These are phyloP conservation scores for Zaprionus ghesquierei DNA, from an alignment of 1,140 invertebrate genomes.

Conservation along the genomic window DNA sequence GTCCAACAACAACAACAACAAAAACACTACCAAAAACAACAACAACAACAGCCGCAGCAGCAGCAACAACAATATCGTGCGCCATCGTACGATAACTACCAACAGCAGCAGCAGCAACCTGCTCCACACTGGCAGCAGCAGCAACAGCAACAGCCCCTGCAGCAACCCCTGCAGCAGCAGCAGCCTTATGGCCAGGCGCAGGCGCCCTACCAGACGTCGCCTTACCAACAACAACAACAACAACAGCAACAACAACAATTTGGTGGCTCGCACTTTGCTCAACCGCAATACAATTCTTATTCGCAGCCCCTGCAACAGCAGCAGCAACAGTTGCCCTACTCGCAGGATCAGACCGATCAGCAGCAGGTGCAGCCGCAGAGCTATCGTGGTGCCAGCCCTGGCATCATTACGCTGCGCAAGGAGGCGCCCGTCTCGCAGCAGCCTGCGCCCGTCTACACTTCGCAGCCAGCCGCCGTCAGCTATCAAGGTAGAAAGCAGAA, in stretches of 20 bases:
- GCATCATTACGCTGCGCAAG: conserved; percentile 87
- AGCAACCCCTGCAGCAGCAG: conserved; percentile 48
- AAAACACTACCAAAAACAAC: conserved; percentile 33
- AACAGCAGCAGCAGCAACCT: conserved; percentile 74
- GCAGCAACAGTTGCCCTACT: conserved; percentile 51
- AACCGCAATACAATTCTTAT: conserved; percentile 81
- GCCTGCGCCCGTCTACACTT: conserved; percentile 86
- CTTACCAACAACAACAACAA: conserved; percentile 58
- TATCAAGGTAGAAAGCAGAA: conserved; percentile 84
- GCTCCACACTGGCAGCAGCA: conserved; percentile 64
- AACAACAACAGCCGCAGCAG: conserved; percentile 68
- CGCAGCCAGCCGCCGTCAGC: conserved; percentile 87
- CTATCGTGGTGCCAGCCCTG: conserved; percentile 77
- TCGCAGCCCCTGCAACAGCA: conserved; percentile 67
- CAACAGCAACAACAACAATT: conserved; percentile 62
- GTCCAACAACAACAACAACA: conserved; percentile 34
- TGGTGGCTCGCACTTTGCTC: conserved; percentile 69
- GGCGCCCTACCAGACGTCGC: conserved; percentile 51
- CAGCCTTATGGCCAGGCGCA: conserved; percentile 52
- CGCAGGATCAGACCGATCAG: conserved; percentile 75
- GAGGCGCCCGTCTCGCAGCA: conserved; percentile 89
- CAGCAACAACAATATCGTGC: conserved; percentile 76
- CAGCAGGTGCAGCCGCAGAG: conserved; percentile 48
- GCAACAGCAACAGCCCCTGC: conserved; percentile 48
- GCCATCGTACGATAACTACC: conserved; percentile 21